phyloP scores from a whole-genome alignment of 2,888 invertebrate species.

The Tryphoninae sp. region DNA sequence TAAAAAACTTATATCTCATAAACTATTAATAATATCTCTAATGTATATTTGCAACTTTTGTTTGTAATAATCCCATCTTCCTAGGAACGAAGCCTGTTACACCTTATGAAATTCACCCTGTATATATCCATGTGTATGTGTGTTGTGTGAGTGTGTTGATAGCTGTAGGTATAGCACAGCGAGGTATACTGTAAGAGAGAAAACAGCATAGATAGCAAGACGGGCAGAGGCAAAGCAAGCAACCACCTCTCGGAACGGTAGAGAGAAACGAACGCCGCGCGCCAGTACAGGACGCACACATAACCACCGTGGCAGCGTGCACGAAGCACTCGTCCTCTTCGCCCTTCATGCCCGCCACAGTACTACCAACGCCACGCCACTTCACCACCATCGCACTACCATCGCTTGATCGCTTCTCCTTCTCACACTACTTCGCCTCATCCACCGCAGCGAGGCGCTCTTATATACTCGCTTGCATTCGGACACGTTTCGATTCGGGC shows the following conservation, averaged over 20 bases:
- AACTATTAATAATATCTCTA: too few relatives aligned
- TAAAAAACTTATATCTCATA: too few relatives aligned
- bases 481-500: slow-evolving; percentile 59
- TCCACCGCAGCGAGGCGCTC: slow-evolving; percentile 10
- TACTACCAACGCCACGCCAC: slow-evolving; percentile 33
- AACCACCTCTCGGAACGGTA: slow-evolving; percentile 46
- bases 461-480: slow-evolving; percentile 38
- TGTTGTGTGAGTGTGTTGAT: slow-evolving; percentile 2
- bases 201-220: slow-evolving; percentile 13
- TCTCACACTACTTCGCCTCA: slow-evolving; percentile 8
- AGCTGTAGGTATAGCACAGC: neutral
- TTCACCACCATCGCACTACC: slow-evolving; percentile 18
- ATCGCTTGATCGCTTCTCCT: neutral
- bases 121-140: neutral
- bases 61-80: too few relatives aligned
- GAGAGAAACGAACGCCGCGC: slow-evolving; percentile 20
- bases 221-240: slow-evolving; percentile 9
- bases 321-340: neutral
- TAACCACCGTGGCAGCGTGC: neutral
- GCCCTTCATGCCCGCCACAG: neutral
- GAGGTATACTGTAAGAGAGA: neutral
- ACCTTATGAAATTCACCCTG: too few relatives aligned
- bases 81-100: too few relatives aligned
- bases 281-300: slow-evolving; percentile 4
- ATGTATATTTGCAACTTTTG: too few relatives aligned